Evolutionary conservation across 2,888 invertebrate species (phyloP).

Genomic region (Philhelius pedissequus): DNA sequence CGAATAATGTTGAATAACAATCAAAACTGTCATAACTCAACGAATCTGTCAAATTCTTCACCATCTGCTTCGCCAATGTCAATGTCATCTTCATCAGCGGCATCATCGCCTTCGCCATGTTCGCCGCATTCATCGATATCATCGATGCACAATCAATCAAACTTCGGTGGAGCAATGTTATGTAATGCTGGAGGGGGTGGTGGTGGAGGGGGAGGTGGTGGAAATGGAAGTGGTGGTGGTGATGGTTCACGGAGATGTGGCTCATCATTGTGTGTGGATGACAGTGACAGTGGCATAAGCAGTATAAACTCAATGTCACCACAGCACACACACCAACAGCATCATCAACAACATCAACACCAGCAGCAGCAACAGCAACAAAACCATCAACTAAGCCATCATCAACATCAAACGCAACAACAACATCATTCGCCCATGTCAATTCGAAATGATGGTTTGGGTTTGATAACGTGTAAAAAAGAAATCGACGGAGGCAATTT

Average conservation of each 20-base stretch:
- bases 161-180: slow-evolving; percentile 44
- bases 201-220: slow-evolving; percentile 23
- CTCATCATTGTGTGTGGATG: slow-evolving; percentile 67
- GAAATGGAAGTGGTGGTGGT: slow-evolving; percentile 34
- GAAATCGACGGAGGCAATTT: slow-evolving; percentile 73
- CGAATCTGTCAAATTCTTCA: slow-evolving; percentile 55
- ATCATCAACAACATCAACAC: slow-evolving; percentile 71
- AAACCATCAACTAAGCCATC: slow-evolving; percentile 69
- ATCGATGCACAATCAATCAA: slow-evolving; percentile 70
- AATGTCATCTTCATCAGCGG: slow-evolving; percentile 76
- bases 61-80: slow-evolving; percentile 70
- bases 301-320: slow-evolving; percentile 64
- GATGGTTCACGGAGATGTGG: slow-evolving; percentile 52
- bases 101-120: slow-evolving; percentile 76
- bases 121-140: slow-evolving; percentile 71
- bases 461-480: slow-evolving; percentile 75
- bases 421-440: slow-evolving; percentile 59
- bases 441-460: slow-evolving; percentile 70
- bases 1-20: slow-evolving; percentile 32
- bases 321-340: slow-evolving; percentile 71
- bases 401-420: slow-evolving; percentile 70
- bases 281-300: slow-evolving; percentile 68
- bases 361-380: slow-evolving; percentile 69
- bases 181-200: slow-evolving; percentile 54
- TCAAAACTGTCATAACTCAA: slow-evolving; percentile 55